A percentile compares a stretch with the other conserved stretches of the same genome.
These are phyloP conservation scores for Venustoraphidia nigricollis DNA, from an alignment of 2,888 invertebrate species.

Conservation along the genomic window DNA sequence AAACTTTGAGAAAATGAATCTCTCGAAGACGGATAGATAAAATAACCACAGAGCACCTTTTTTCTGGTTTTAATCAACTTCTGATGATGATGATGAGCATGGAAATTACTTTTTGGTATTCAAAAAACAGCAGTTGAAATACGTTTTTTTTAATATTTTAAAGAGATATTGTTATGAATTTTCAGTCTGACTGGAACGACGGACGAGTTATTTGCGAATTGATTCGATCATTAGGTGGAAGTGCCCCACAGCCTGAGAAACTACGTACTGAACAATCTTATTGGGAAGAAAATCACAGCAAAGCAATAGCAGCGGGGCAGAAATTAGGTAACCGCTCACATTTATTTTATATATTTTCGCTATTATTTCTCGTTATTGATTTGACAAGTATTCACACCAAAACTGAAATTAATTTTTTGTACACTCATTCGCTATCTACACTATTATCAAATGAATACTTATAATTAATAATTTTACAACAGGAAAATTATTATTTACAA, in stretches of 20 bases:
- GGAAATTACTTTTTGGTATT: no score
- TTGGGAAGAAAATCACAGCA: slow-evolving; percentile 69
- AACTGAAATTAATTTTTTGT: no score
- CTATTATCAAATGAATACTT: neutral
- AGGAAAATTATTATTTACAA: neutral
- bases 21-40: no score
- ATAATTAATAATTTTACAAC: neutral
- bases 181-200: slow-evolving; percentile 93
- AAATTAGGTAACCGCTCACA: slow-evolving; percentile 33
- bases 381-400: no score
- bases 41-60: no score
- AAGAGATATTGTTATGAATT: slow-evolving; percentile 11
- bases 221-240: slow-evolving; percentile 78
- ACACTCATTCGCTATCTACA: neutral
- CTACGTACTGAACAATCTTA: slow-evolving; percentile 57
- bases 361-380: no score
- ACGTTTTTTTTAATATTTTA: neutral
- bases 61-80: no score
- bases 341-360: neutral
- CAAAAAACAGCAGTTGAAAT: neutral
- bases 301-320: slow-evolving; percentile 58
- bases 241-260: slow-evolving; percentile 66
- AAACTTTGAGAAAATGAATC: no score
- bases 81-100: no score
- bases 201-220: slow-evolving; percentile 78